Percentiles rank a stretch among this genome's conserved stretches.
These are phyloP conservation scores for Amblyteles armatorius DNA, from an alignment of 2,888 invertebrate species.

Conservation along the genomic window DNA sequence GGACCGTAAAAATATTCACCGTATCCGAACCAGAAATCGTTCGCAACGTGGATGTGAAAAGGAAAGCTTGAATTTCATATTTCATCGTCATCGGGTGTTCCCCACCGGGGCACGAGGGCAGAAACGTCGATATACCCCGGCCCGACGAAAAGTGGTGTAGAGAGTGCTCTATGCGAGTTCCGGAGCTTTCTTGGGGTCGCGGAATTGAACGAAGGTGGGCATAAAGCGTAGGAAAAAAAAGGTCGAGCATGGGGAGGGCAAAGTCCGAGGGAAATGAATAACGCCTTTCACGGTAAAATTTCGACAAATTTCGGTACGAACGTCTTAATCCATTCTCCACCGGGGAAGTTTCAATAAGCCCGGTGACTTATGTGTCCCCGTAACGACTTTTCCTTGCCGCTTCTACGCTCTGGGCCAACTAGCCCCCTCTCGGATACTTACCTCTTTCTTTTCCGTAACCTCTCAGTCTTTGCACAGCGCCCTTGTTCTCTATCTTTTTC, in stretches of 20 bases:
- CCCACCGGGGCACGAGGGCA: conserved; percentile 25
- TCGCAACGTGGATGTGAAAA: conserved; percentile 26
- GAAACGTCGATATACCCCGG: conserved; percentile 51
- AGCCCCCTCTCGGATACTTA: conserved; percentile 41
- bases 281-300: conserved; percentile 73
- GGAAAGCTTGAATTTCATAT: conserved; percentile 48
- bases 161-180: conserved; percentile 51
- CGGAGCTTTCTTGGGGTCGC: conserved; percentile 61
- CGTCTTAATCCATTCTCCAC: conserved; percentile 79
- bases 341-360: conserved; percentile 81
- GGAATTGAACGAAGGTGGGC: conserved; percentile 60
- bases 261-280: conserved; percentile 72
- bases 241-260: conserved; percentile 46
- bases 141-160: conserved; percentile 29
- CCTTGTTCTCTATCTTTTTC: background rate
- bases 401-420: conserved; percentile 58
- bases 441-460: conserved; percentile 53
- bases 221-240: conserved; percentile 20
- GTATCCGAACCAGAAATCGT: conserved; percentile 45
- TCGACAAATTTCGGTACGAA: conserved; percentile 79
- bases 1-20: conserved; percentile 22
- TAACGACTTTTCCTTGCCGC: conserved; percentile 77
- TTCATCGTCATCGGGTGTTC: conserved; percentile 41
- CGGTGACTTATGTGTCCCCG: conserved; percentile 78
- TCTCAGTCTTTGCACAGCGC: conserved; percentile 29